Evolutionary conservation across 2,797 vertebrate species (phyloP), one percentile per base, ranked within the genome.

Genomic region (Pitangus sulphuratus): DNA sequence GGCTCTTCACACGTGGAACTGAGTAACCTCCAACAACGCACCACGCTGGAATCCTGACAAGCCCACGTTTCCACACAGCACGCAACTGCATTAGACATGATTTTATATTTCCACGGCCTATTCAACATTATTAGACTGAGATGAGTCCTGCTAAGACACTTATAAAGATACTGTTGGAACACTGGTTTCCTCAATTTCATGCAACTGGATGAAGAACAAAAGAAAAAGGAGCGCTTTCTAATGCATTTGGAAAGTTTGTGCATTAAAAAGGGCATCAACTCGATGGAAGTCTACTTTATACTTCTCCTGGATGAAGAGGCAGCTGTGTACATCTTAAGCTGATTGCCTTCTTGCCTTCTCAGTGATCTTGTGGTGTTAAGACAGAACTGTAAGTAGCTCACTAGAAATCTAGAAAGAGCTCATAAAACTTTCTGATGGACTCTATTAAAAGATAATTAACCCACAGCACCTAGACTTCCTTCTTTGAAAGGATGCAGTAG

Each of bases 401-500:
- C 15, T 33, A 72, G 24, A 72, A 81, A 85, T 42, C 33, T 12
- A 78, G 22, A n/a, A 82, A 60, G 9, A 56, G 33, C 35, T 56
- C 5, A 4, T 16, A 74, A 15, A 68, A 25, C 62, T 40, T 50
- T 66, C 62, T 37, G 56, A 80, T 22, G 30, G 39, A 68, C 10
- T 21, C 82, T 17, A 45, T 15, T 56, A n/a, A 70, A 24, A 60
- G 19, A 42, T 84, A 62, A 35, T 11, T 4, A 62, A 37, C 35
- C 11, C 66, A 48, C 8, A 47, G 58, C 69, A 72, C 18, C 31
- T 37, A 21, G n/a, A 68, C 3, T 16, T 60, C 7, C 21, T 84
- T 77, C n/a, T 56, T 4, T 62, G 44, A 84, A 90, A 97, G 42
- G 30, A 93, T 47, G 56, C 31, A 81, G 50, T n/a, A 92, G 54